phyloP scores from a whole-genome alignment of 2,888 invertebrate species.

The Parasteatoda lunata region DNA sequence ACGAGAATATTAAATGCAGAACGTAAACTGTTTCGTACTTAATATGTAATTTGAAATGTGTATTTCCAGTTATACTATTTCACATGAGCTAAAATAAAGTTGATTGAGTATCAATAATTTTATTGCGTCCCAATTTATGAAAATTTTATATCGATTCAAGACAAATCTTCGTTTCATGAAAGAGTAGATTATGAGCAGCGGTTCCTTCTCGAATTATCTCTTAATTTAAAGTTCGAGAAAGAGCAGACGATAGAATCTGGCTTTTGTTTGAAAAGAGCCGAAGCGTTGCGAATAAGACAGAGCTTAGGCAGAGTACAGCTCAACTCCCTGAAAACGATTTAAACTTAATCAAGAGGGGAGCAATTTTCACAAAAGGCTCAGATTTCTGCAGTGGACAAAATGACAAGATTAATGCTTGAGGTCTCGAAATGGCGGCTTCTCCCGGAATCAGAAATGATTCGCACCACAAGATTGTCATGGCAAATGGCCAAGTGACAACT shows the following conservation, averaged over 20 bases:
- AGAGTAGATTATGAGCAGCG: neutral
- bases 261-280: neutral
- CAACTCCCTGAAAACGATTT: slow-evolving; percentile 23
- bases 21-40: too few species aligned
- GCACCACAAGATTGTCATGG: slow-evolving; percentile 46
- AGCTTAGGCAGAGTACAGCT: neutral
- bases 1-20: too few species aligned
- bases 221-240: neutral
- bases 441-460: slow-evolving; percentile 36
- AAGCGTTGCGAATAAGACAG: neutral
- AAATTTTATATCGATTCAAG: too few species aligned
- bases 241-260: neutral
- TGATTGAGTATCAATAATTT: too few species aligned
- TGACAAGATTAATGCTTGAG: slow-evolving; percentile 40
- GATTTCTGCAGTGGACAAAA: slow-evolving; percentile 24
- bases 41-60: too few species aligned
- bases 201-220: neutral
- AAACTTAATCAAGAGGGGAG: slow-evolving; percentile 43
- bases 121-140: too few species aligned
- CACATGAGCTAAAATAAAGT: too few species aligned
- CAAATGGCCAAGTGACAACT: slow-evolving; percentile 59
- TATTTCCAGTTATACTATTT: too few species aligned
- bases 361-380: slow-evolving; percentile 40
- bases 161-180: too few species aligned
- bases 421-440: slow-evolving; percentile 3